These are phyloP conservation scores for Plagiodera versicolora DNA, from an alignment of 2,888 invertebrate species.

Conservation along the genomic window DNA sequence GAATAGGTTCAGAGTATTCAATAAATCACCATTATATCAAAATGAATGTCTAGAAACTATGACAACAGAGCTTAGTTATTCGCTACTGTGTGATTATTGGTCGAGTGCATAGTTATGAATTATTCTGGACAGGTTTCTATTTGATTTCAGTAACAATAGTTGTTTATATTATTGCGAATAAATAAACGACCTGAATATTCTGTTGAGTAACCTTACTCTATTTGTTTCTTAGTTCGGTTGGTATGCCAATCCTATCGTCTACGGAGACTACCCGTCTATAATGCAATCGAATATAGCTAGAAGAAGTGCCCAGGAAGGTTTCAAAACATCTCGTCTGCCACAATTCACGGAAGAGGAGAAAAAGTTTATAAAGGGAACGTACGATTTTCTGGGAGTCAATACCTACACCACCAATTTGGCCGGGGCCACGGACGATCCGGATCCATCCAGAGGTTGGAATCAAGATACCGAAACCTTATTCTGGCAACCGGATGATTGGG, in stretches of 20 bases:
- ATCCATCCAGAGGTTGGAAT: constrained; percentile 50
- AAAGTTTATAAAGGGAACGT: constrained; percentile 57
- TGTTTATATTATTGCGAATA: too few species aligned
- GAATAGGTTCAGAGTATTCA: too few species aligned
- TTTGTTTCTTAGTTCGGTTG: constrained; percentile 29
- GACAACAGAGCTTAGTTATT: too few species aligned
- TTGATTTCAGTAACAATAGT: too few species aligned
- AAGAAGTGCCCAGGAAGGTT: constrained; percentile 64
- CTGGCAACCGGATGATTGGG: constrained; percentile 17
- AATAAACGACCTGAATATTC: too few species aligned
- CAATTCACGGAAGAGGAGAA: constrained; percentile 64
- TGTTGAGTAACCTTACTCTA: too few species aligned
- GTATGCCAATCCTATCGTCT: constrained; percentile 61
- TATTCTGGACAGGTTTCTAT: too few species aligned
- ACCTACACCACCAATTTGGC: constrained; percentile 66
- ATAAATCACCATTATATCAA: too few species aligned
- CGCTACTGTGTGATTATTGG: too few species aligned
- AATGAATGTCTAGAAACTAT: too few species aligned
- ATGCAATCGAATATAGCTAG: constrained; percentile 63
- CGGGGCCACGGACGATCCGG: constrained; percentile 40
- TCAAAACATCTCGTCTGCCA: constrained; percentile 63
- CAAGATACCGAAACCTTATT: constrained; percentile 9
- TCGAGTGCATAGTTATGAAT: too few species aligned
- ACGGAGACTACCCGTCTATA: constrained; percentile 67
- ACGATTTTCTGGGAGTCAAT: constrained; percentile 75